Percentiles rank a stretch among this genome's conserved stretches.
Evolutionary conservation across 2,797 vertebrate genomes (phyloP).

Genomic region (Staurois parvus): DNA sequence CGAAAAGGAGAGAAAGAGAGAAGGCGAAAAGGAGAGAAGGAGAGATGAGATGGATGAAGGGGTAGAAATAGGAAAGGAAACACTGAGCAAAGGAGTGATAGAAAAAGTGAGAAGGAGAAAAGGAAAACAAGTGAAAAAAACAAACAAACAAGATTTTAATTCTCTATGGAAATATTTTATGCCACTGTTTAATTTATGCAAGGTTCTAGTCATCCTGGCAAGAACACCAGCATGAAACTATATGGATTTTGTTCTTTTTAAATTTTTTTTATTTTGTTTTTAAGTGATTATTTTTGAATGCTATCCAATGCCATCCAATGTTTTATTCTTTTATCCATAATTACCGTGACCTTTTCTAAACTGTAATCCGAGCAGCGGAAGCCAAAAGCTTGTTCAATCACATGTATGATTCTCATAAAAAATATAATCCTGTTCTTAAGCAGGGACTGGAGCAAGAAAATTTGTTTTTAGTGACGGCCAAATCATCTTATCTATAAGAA

Average conservation of each 20-base stretch:
- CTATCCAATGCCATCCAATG: neutral
- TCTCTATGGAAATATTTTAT: neutral
- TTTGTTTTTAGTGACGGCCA: neutral
- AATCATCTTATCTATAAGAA: neutral
- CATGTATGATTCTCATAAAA: slow-evolving; percentile 1
- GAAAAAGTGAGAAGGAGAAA: neutral
- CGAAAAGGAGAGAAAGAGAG: too few species aligned
- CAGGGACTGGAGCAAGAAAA: neutral
- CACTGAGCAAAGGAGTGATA: neutral
- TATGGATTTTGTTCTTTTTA: neutral
- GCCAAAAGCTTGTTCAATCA: slow-evolving; percentile 16
- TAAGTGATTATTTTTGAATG: slow-evolving; percentile 18
- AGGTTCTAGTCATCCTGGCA: neutral
- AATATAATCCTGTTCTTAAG: neutral
- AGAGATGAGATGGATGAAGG: too few species aligned
- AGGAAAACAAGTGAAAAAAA: neutral
- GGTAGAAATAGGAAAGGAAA: too few species aligned
- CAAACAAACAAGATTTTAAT: too few species aligned
- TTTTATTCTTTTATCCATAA: slow-evolving; percentile 33
- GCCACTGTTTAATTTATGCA: neutral
- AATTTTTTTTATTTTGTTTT: slow-evolving; percentile 13
- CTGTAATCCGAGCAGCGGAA: slow-evolving; percentile 35
- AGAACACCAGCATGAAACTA: neutral
- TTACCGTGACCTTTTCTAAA: slow-evolving; percentile 33
- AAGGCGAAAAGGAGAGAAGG: neutral